Percentiles rank a stretch among this genome's conserved stretches.
These are phyloP conservation scores for Zaprionus camerounensis DNA, from an alignment of 1,140 invertebrate species.

Conservation along the genomic window DNA sequence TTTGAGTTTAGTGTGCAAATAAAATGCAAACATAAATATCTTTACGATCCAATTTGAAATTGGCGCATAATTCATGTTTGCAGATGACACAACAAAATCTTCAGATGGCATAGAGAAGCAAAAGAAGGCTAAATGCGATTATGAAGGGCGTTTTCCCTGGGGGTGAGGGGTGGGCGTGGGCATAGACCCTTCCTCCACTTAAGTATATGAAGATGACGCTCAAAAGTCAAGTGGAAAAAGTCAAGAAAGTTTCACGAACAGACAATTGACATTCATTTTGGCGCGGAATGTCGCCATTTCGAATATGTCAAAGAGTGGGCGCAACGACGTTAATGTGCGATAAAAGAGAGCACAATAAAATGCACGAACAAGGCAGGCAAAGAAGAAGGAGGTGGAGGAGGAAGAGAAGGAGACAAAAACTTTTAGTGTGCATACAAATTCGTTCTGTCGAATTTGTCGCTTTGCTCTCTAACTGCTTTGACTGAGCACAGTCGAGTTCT, in stretches of 20 bases:
- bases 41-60: slow-evolving; percentile 45
- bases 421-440: slow-evolving; percentile 36
- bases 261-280: slow-evolving; percentile 47
- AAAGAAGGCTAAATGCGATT: not conserved
- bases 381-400: not conserved
- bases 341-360: slow-evolving; percentile 37
- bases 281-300: slow-evolving; percentile 38
- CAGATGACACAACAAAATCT: slow-evolving; percentile 44
- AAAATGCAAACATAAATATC: slow-evolving; percentile 47
- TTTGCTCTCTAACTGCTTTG: not conserved
- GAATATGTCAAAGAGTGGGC: slow-evolving; percentile 32
- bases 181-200: not conserved
- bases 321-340: slow-evolving; percentile 31
- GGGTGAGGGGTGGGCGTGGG: too few relatives aligned
- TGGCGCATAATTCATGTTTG: slow-evolving; percentile 42
- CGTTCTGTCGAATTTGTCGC: slow-evolving; percentile 6
- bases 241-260: slow-evolving; percentile 46
- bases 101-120: slow-evolving; percentile 7
- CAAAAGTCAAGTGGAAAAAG: slow-evolving; percentile 28
- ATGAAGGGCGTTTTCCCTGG: slow-evolving; percentile 12
- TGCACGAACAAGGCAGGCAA: not conserved
- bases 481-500: not conserved
- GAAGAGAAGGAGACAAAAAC: slow-evolving; percentile 1
- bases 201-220: slow-evolving; percentile 22
- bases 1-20: slow-evolving; percentile 47